Base-by-base conservation (phyloP, 2,888 invertebrate species). In the Eupithecia insigniata region DNA sequence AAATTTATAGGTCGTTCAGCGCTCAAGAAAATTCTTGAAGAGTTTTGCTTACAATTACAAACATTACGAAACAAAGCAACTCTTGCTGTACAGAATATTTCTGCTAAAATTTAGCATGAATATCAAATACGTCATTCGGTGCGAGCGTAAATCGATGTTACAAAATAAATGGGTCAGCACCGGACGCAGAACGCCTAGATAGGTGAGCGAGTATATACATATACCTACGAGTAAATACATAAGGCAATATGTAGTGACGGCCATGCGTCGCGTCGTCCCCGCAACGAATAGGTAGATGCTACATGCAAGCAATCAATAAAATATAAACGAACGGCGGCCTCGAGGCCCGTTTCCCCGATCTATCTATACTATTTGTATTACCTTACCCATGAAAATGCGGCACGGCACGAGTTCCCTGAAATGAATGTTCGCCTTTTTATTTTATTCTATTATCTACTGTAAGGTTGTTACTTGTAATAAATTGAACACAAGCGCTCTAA, bases 281-380 rank as follows among this genome's bases (percentile, higher is more conserved):
- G 39, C 61, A 39, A 62, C 58, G 28, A 51, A 36, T 65, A 65
- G 36, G 22, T 46, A 51, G 62, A 26, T 67, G 26, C 36, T 69
- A 80, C 79, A 82, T 77, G 83, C 79, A 76, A 83, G 83, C 78
- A 84, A 84, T 84, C 84, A 83, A 84, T 84, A 84, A 22, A 84
- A 81, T 70, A 60, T 70, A 70, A 34, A n/a, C 64, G 60, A 43
- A 55, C 30, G 58, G 46, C 32, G 22, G 51, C 51, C 51, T 22
- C 43, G 26, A 46, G 46, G 46, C 22, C 32, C 32, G 68, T 32
- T 39, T n/a, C 22, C 22, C 46, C 68, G 16, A 34, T 34, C 62
- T n/a, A 62, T 34, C 62, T 22, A 26, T 62, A n/a, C n/a, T n/a
- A 62, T 22, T 34, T 46, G 16, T 36, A 34, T 36, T 36, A 62